Conservation (phyloP, 1,140 invertebrate genomes). For the Hyles vespertilio region DNA sequence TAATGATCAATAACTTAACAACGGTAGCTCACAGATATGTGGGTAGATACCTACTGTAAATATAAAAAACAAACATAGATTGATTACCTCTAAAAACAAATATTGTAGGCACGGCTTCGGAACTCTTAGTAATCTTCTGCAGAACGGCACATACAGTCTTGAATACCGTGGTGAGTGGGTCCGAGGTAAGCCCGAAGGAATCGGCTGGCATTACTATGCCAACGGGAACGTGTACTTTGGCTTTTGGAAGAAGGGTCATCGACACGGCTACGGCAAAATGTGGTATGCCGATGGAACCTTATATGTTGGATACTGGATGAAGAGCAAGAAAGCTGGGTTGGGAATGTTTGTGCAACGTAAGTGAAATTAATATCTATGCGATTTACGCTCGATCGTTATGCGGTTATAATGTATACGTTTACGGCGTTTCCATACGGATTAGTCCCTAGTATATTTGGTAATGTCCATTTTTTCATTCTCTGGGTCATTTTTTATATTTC, state of each 20-base stretch:
- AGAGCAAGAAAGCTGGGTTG: conserved; percentile 55
- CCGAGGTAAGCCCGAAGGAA: conserved; percentile 73
- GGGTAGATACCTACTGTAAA: too few species aligned
- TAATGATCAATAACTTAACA: too few species aligned
- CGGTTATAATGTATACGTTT: too few species aligned
- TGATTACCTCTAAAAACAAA: too few species aligned
- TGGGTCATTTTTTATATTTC: too few species aligned
- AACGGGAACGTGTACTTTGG: conserved; percentile 79
- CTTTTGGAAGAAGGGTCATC: conserved; percentile 76
- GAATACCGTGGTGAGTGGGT: conserved; percentile 75
- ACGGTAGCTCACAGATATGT: too few species aligned
- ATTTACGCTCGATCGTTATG: too few species aligned
- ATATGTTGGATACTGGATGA: conserved; percentile 76
- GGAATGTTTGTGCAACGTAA: conserved; percentile 71
- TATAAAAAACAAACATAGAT: too few species aligned
- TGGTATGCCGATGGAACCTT: conserved; percentile 76
- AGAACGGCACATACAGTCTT: conserved; percentile 57
- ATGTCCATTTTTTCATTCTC: too few species aligned
- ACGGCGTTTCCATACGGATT: too few species aligned
- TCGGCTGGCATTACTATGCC: conserved; percentile 75
- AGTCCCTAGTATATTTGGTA: too few species aligned
- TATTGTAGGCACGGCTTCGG: conserved; percentile 63
- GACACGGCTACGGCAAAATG: conserved; percentile 80
- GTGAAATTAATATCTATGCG: background rate
- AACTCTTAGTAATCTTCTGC: conserved; percentile 38